Conservation (phyloP, 2,113 vertebrate species). For the Octodon degus region DNA sequence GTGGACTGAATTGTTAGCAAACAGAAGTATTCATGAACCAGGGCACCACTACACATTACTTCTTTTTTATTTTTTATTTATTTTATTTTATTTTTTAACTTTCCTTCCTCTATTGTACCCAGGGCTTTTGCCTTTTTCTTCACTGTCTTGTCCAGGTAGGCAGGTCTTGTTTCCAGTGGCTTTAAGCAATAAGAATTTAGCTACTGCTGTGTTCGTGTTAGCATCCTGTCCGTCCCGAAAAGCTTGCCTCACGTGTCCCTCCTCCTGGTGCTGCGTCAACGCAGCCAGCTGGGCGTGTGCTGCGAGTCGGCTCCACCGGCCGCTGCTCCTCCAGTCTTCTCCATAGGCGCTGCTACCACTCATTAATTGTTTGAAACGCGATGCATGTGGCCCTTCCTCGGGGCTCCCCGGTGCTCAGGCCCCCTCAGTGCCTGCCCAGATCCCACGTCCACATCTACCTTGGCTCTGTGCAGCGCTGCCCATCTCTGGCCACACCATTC, state of each 20-base stretch:
- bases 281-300: background rate
- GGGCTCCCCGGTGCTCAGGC: background rate
- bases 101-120: background rate
- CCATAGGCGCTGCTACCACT: background rate
- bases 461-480: background rate
- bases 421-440: background rate
- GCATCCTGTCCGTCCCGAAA: background rate
- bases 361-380: background rate
- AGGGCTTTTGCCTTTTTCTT: background rate
- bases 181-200: background rate
- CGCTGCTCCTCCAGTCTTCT: background rate
- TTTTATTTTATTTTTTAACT: background rate
- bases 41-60: background rate
- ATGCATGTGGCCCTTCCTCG: background rate
- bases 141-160: background rate
- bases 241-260: background rate
- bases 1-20: background rate
- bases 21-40: background rate
- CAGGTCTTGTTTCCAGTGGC: background rate
- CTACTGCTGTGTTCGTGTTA: background rate
- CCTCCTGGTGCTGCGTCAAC: background rate
- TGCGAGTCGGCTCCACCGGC: background rate
- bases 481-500: background rate
- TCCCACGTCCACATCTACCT: constrained; percentile 3
- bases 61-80: background rate